A percentile compares a stretch with the other conserved stretches of the same genome.
phyloP scores from a whole-genome alignment of 2,888 invertebrate genomes.

The Andrena camellia region DNA sequence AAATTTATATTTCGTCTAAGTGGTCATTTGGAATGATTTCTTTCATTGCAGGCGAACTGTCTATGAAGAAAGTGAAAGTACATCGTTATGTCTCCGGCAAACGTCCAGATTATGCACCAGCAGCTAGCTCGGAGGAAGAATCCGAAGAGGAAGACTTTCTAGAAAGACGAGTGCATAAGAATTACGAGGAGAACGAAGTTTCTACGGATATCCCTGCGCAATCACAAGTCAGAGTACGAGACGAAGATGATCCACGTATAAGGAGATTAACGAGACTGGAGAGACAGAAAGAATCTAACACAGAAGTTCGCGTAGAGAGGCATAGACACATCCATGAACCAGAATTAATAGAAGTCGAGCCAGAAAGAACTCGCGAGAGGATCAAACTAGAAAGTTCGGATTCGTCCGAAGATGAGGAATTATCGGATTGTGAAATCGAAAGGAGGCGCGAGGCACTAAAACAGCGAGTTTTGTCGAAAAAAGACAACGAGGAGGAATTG shows the following conservation, averaged over 20 bases:
- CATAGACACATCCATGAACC: constrained; percentile 90
- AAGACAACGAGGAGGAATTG: constrained; percentile 89
- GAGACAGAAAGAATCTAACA: constrained; percentile 85
- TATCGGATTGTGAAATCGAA: constrained; percentile 95
- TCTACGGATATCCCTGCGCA: constrained; percentile 85
- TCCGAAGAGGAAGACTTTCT: constrained; percentile 95
- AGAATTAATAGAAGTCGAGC: constrained; percentile 88
- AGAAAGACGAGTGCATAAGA: constrained; percentile 86
- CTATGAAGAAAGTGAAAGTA: constrained; percentile 99
- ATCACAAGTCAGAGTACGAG: constrained; percentile 79
- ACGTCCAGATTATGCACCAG: constrained; percentile 97
- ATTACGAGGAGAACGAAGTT: constrained; percentile 78
- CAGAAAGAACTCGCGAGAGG: constrained; percentile 86
- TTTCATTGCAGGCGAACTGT: constrained; percentile 92
- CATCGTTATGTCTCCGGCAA: constrained; percentile 99
- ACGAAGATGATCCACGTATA: constrained; percentile 94
- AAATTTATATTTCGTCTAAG: background rate
- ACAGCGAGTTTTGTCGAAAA: constrained; percentile 89
- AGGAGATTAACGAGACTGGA: constrained; percentile 88
- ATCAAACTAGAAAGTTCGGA: constrained; percentile 85
- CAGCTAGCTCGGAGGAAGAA: constrained; percentile 94
- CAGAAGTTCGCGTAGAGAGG: constrained; percentile 87
- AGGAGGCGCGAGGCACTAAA: constrained; percentile 90
- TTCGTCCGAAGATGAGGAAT: constrained; percentile 89
- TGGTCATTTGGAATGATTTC: background rate